phyloP scores from a whole-genome alignment of 2,888 invertebrate species.

The Chaetogeoica ovagalla region DNA sequence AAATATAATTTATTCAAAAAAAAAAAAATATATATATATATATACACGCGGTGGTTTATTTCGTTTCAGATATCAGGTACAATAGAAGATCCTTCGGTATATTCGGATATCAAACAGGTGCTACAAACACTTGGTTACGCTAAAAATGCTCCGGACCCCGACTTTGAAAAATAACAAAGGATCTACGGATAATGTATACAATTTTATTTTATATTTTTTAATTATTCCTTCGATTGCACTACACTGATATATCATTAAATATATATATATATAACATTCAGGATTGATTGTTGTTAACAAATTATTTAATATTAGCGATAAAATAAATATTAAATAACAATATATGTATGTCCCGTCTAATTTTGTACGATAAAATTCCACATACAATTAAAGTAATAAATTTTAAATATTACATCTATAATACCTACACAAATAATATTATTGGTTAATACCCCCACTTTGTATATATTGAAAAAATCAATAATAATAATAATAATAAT shows the following conservation, averaged over 20 bases:
- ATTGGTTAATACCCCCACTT: no score
- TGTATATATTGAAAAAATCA: background rate
- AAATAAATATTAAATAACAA: no score
- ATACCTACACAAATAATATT: no score
- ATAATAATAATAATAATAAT: background rate
- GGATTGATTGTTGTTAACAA: background rate
- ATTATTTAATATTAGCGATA: no score
- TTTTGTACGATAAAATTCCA: no score
- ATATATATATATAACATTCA: background rate
- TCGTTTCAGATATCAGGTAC: slow-evolving; percentile 73
- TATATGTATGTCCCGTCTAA: no score
- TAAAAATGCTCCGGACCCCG: slow-evolving; percentile 55
- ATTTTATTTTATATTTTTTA: slow-evolving; percentile 12
- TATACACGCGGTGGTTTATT: slow-evolving; percentile 20
- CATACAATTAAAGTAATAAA: no score
- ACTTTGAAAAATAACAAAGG: slow-evolving; percentile 43
- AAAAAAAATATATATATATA: background rate
- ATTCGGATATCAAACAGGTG: slow-evolving; percentile 74
- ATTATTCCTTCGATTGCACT: background rate
- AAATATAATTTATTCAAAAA: background rate
- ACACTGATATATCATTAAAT: slow-evolving; percentile 9
- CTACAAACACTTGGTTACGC: slow-evolving; percentile 78
- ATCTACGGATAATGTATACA: background rate
- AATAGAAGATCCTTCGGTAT: slow-evolving; percentile 84
- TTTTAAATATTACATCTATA: no score